Conservation (phyloP, 2,888 invertebrate species). For the Seladonia tumulorum region DNA sequence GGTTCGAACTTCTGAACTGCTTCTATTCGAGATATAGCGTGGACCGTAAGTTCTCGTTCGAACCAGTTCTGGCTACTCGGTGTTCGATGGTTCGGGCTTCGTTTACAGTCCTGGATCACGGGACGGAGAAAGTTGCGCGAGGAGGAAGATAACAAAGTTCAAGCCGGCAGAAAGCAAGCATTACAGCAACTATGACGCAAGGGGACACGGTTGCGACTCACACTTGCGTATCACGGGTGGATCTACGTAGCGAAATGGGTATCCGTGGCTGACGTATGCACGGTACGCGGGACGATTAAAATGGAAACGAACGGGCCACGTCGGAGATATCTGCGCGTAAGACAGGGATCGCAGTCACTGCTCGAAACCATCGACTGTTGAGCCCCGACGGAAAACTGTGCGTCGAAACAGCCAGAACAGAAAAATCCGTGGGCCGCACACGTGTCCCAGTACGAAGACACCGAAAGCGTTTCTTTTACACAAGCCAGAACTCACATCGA, state of each 20-base stretch:
- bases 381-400: not conserved
- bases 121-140: not conserved
- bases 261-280: conserved; percentile 24
- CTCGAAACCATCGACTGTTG: not conserved
- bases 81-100: not conserved
- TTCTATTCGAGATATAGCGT: not conserved
- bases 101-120: not conserved
- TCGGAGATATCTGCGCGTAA: not conserved
- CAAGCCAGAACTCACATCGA: conserved; percentile 75
- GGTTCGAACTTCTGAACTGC: not conserved
- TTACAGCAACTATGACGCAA: conserved; percentile 43
- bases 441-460: not conserved
- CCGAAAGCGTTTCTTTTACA: not conserved
- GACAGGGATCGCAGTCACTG: not conserved
- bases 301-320: not conserved
- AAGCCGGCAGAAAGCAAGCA: conserved; percentile 15
- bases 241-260: conserved; percentile 43
- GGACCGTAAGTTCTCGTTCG: not conserved
- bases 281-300: conserved; percentile 36
- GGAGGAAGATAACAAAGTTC: conserved; percentile 21
- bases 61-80: not conserved
- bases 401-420: not conserved
- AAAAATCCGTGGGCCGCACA: conserved; percentile 15
- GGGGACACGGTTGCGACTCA: conserved; percentile 19
- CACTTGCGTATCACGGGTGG: conserved; percentile 37